Base-by-base conservation (phyloP, 2,797 vertebrate species). In the Phoebastria nigripes region DNA sequence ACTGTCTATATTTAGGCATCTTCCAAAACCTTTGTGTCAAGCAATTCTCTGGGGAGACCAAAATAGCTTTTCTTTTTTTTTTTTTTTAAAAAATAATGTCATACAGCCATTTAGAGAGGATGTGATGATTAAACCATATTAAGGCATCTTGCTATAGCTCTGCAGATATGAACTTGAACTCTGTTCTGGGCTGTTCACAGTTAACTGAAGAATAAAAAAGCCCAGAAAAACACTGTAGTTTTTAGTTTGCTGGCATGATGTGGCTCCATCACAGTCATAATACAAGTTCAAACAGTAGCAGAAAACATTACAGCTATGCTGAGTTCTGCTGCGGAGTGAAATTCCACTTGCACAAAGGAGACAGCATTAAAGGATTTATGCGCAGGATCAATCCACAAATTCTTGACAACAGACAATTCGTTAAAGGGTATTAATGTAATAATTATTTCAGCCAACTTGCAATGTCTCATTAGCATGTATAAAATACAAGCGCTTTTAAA, bases 1-100 rank as follows among this genome's bases (percentile, higher is more conserved):
- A 46, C 94, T 94, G 87, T 70, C 96, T 96, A 96, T 97, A 96
- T 96, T 97, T 96, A 95, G 93, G 69, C 94, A 97, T 96, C 94
- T 94, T 92, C 90, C 42, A 85, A 94, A 96, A 96, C 76, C 67
- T 83, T 90, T 74, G 83, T 96, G 93, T 94, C 42, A 87, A 61
- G 84, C 83, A 74, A 26, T 67, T 89, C 81, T 77, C 90, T 24
- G 9, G 72, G 35, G 90, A 85, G 76, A 82, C 78, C 51, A 85
- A 90, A 95, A 90, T 87, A 84, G 62, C 17, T 8, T 44, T 42
- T 16, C 28, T 47, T 25, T 24, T 31, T 46, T 49, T 70, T 26
- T 56, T 78, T 51, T 49, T 46, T 67, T 52, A 37, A 35, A 66
- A 59, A 66, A 59, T 74, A 63, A 55, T 85, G 59, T 69, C 21